Conservation (phyloP, 2,797 vertebrate species). For the Myripristis jacobus region DNA sequence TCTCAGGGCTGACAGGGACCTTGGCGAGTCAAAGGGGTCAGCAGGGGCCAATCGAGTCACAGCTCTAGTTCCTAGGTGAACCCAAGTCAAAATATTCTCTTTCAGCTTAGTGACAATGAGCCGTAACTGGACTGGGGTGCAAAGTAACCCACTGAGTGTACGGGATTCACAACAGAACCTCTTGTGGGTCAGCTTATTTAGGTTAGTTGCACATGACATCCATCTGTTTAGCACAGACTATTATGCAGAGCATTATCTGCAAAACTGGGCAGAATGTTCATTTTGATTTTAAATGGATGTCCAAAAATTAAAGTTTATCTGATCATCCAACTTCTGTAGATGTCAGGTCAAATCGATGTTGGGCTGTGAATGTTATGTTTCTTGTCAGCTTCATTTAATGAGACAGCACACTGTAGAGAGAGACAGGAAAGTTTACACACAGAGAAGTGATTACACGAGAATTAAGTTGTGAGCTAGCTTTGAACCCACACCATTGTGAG, state of each 20-base stretch:
- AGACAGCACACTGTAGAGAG: too few species aligned
- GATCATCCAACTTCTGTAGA: neutral
- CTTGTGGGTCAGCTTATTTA: neutral
- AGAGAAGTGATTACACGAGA: too few species aligned
- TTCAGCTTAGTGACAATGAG: conserved; percentile 55
- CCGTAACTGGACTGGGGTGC: neutral
- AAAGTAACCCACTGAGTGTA: conserved; percentile 1
- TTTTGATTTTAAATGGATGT: neutral
- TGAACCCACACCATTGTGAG: neutral
- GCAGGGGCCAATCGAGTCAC: conserved; percentile 4
- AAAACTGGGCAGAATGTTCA: neutral
- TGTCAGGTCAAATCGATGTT: neutral
- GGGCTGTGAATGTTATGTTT: neutral
- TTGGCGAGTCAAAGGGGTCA: neutral
- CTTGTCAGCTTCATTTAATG: too few species aligned
- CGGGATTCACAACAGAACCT: neutral
- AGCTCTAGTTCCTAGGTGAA: conserved; percentile 46
- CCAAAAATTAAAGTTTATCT: neutral
- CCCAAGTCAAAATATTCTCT: conserved; percentile 57
- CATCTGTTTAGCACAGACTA: neutral
- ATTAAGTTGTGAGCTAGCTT: neutral
- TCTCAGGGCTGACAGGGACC: neutral
- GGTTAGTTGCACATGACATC: conserved; percentile 2
- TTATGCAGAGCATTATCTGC: neutral
- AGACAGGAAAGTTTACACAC: too few species aligned